Evolutionary conservation across 2,888 invertebrate genomes (phyloP).

Genomic region (Drosophila affinis): DNA sequence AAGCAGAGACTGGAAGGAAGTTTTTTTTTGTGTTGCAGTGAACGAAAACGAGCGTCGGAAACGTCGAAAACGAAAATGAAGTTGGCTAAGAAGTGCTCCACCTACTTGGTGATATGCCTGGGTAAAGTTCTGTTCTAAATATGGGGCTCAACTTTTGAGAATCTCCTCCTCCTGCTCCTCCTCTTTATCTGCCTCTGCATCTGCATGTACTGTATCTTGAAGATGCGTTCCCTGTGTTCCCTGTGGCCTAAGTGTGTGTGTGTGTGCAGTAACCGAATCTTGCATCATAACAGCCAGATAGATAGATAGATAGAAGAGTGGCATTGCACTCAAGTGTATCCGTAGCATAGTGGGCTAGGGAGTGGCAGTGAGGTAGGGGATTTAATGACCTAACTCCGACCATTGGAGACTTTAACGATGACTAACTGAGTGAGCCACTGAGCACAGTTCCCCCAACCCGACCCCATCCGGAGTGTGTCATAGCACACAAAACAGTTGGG

Average conservation of each 20-base stretch:
- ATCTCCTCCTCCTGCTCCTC: conserved; percentile 18
- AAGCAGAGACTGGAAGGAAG: conserved; percentile 27
- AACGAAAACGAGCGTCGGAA: conserved; percentile 20
- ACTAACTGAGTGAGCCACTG: conserved; percentile 31
- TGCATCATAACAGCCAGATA: conserved; percentile 11
- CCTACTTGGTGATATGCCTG: conserved; percentile 78
- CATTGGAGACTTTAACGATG: conserved; percentile 40
- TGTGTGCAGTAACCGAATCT: conserved; percentile 7
- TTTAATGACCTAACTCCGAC: conserved; percentile 27
- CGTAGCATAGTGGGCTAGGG: background rate
- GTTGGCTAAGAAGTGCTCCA: conserved; percentile 71
- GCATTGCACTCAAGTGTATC: conserved; percentile 7
- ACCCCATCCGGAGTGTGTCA: conserved; percentile 42
- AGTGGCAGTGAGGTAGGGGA: background rate
- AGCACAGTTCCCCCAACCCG: background rate
- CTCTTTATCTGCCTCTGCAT: background rate
- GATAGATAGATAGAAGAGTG: background rate
- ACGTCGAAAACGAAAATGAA: conserved; percentile 65
- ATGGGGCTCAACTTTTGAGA: conserved; percentile 19
- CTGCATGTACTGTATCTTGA: conserved; percentile 5
- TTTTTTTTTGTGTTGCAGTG: conserved; percentile 13
- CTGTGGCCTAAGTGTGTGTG: background rate
- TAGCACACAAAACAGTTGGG: conserved; percentile 1
- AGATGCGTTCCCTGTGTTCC: conserved; percentile 9
- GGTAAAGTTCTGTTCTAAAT: conserved; percentile 68